A percentile compares a stretch with the other conserved stretches of the same genome.
Conservation (phyloP, 2,113 vertebrate genomes). For the Dromas ardeola region DNA sequence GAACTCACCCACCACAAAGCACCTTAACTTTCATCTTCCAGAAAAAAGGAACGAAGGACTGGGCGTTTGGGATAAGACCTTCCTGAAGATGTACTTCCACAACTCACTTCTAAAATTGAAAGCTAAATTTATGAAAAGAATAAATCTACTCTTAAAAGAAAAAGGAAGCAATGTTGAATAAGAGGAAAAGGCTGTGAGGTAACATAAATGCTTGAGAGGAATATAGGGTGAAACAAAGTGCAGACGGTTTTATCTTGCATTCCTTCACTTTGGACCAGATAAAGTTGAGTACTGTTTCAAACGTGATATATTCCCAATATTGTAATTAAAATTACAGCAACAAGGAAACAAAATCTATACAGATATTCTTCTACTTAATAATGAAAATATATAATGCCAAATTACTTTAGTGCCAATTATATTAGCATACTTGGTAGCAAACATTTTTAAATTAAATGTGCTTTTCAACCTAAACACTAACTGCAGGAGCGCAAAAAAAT, state of each 20-base stretch:
- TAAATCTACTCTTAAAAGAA: background rate
- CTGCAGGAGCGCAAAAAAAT: background rate
- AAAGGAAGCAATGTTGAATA: background rate
- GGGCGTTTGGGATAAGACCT: background rate
- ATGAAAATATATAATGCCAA: background rate
- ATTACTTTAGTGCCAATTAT: background rate
- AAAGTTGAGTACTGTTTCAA: background rate
- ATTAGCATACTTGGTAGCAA: conserved; percentile 6
- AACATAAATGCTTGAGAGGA: background rate
- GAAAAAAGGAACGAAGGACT: background rate
- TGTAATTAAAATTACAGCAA: background rate
- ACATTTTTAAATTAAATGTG: conserved; percentile 31
- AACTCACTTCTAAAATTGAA: background rate
- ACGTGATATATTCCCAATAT: background rate
- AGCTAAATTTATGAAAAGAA: background rate
- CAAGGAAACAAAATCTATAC: background rate
- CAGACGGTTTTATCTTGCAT: background rate
- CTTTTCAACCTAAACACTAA: conserved; percentile 43
- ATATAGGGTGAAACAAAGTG: background rate
- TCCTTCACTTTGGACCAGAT: background rate
- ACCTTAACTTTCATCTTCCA: background rate
- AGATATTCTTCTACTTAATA: background rate
- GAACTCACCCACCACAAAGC: background rate
- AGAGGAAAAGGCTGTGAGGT: background rate
- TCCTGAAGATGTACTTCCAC: background rate